Percentiles rank a stretch among this genome's conserved stretches.
phyloP scores from a whole-genome alignment of 2,113 vertebrate genomes.

The Anas platyrhynchos region DNA sequence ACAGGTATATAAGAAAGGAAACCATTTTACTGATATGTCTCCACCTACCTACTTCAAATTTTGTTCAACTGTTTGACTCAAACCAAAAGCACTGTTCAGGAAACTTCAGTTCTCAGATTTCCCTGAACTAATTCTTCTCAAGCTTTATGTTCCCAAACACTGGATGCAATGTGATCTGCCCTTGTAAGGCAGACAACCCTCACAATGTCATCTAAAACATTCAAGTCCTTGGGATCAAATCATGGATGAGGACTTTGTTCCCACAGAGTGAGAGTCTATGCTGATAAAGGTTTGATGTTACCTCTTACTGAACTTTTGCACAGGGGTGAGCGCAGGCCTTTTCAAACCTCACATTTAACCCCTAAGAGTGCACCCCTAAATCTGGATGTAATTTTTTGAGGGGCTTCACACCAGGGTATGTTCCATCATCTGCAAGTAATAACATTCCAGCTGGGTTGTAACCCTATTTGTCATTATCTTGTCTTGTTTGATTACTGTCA shows the following conservation, averaged over 20 bases:
- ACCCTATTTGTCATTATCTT: slow-evolving; percentile 31
- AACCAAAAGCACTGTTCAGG: not conserved
- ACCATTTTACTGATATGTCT: not conserved
- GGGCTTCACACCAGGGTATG: not conserved
- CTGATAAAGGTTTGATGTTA: not conserved
- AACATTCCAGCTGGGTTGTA: not conserved
- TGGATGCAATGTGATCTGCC: not conserved
- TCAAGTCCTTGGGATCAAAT: not conserved
- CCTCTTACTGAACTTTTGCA: not conserved
- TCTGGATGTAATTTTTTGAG: not conserved
- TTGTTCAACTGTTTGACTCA: not conserved
- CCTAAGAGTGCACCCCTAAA: not conserved
- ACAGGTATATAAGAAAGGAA: not conserved
- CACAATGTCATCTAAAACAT: not conserved
- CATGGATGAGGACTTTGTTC: not conserved
- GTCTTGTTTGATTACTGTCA: slow-evolving; percentile 37
- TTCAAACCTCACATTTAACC: not conserved
- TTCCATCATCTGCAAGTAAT: not conserved
- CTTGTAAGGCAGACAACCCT: not conserved
- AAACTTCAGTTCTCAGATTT: not conserved
- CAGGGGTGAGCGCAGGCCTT: not conserved
- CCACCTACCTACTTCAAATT: not conserved
- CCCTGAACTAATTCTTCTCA: not conserved
- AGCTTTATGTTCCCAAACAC: not conserved
- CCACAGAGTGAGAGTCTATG: not conserved